A percentile compares a stretch with the other conserved stretches of the same genome.
Evolutionary conservation across 2,888 invertebrate genomes (phyloP).

Genomic region (Xanthia icteritia): DNA sequence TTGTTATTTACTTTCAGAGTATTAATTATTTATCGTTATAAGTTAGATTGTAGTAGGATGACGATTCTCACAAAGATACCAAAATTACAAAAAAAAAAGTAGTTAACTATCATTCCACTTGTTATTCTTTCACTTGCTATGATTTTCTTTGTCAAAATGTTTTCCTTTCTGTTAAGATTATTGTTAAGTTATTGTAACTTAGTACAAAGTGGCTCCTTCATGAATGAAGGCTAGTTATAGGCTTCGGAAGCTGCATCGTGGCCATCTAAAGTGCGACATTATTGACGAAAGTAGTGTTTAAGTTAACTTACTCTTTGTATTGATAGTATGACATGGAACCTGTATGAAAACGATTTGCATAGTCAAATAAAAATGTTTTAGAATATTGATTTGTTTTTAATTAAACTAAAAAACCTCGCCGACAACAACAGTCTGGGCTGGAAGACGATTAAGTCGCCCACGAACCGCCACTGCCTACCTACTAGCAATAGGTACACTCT

Average conservation of each 20-base stretch:
- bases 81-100: slow-evolving; percentile 61
- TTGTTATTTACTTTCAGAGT: slow-evolving; percentile 84
- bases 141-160: slow-evolving; percentile 72
- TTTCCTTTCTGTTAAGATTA: slow-evolving; percentile 77
- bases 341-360: slow-evolving; percentile 85
- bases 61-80: slow-evolving; percentile 77
- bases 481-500: slow-evolving; percentile 15
- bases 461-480: background rate
- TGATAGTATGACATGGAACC: slow-evolving; percentile 81
- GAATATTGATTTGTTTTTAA: slow-evolving; percentile 66
- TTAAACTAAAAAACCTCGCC: slow-evolving; percentile 21
- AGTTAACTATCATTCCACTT: slow-evolving; percentile 82
- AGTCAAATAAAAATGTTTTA: slow-evolving; percentile 89
- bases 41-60: slow-evolving; percentile 75
- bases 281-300: slow-evolving; percentile 81
- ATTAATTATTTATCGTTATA: slow-evolving; percentile 78
- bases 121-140: slow-evolving; percentile 85
- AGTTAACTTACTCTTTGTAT: slow-evolving; percentile 82
- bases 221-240: slow-evolving; percentile 76
- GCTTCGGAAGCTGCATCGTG: slow-evolving; percentile 84
- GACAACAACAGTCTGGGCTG: background rate
- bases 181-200: slow-evolving; percentile 79
- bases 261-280: slow-evolving; percentile 88
- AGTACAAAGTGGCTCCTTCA: slow-evolving; percentile 87
- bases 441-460: background rate